Evolutionary conservation across 2,113 vertebrate species (phyloP).

Genomic region (Alouatta palliata): DNA sequence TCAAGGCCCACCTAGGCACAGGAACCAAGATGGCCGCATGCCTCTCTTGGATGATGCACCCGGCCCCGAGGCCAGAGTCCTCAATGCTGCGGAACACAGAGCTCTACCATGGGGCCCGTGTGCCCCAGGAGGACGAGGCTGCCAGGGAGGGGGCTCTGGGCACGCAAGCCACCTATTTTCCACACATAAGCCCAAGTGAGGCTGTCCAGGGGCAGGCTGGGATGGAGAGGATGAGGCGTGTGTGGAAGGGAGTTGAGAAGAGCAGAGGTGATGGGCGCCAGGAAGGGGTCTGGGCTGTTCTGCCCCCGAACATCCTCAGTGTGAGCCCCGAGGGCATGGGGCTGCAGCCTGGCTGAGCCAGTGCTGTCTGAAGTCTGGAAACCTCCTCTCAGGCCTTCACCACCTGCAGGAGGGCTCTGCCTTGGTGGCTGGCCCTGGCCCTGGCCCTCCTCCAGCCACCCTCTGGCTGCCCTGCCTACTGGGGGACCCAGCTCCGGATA

Average conservation of each 20-base stretch:
- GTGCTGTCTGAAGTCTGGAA: background rate
- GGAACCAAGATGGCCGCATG: background rate
- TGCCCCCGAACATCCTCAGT: fast-evolving
- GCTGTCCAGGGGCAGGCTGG: background rate
- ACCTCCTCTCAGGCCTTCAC: background rate
- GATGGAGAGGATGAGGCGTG: background rate
- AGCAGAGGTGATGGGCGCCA: fast-evolving
- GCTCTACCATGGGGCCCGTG: background rate
- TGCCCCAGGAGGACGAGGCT: background rate
- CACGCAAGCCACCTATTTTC: background rate
- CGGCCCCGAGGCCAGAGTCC: background rate
- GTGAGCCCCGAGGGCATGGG: background rate
- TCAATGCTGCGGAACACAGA: background rate
- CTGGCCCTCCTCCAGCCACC: background rate
- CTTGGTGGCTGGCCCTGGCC: fast-evolving
- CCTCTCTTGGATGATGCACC: background rate
- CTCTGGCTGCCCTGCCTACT: background rate
- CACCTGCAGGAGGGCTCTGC: fast-evolving
- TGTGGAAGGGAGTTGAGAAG: background rate
- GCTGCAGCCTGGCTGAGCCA: background rate
- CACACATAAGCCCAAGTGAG: background rate
- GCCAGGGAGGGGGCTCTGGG: background rate
- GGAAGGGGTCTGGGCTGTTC: fast-evolving
- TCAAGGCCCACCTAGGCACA: background rate
- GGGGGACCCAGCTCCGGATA: background rate